Conservation (phyloP, 2,113 vertebrate species). For the Pelvicachromis taeniatus region DNA sequence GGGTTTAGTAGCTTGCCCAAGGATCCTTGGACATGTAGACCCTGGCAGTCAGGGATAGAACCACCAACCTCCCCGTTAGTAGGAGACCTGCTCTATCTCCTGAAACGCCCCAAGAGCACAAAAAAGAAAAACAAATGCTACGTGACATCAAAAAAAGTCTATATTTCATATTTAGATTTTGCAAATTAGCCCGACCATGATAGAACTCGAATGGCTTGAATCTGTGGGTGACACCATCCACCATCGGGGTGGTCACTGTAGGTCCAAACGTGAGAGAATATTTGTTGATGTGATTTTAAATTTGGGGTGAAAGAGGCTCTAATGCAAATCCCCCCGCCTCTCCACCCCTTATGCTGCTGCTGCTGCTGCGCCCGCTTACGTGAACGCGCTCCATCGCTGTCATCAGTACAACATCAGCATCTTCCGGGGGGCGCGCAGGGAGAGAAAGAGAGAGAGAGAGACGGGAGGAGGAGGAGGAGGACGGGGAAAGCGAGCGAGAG, state of each 20-base stretch:
- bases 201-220: neutral
- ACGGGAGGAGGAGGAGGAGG: slow-evolving; percentile 36
- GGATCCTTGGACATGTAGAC: neutral
- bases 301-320: neutral
- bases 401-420: slow-evolving; percentile 70
- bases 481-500: slow-evolving; percentile 1
- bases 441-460: slow-evolving; percentile 20
- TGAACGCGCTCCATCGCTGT: slow-evolving; percentile 51
- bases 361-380: slow-evolving; percentile 10
- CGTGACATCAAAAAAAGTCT: neutral
- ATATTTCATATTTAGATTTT: neutral
- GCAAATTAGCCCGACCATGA: neutral
- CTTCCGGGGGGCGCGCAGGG: slow-evolving; percentile 53
- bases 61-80: neutral
- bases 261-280: neutral
- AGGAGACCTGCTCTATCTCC: neutral
- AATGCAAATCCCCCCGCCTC: neutral
- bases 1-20: neutral
- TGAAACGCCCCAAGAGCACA: neutral
- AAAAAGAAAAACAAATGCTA: neutral
- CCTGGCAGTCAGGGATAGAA: neutral
- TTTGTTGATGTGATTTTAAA: neutral
- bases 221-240: neutral
- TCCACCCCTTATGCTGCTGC: neutral
- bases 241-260: neutral